Conservation (phyloP, 2,888 invertebrate genomes). For the Polyommatus iphigenia region DNA sequence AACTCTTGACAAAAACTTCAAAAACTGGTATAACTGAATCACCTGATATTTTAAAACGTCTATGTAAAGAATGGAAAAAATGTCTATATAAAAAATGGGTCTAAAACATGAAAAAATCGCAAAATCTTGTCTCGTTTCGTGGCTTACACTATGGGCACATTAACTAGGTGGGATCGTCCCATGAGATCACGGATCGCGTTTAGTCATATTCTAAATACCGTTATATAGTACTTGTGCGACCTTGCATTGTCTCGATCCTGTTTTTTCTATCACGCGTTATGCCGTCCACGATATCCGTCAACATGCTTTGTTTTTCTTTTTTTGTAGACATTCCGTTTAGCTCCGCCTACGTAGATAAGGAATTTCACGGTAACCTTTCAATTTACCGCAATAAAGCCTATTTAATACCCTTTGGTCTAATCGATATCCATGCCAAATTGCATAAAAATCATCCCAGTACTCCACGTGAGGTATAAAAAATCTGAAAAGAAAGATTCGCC, state of each 20-base stretch:
- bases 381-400: background rate
- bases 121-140: background rate
- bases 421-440: background rate
- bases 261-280: slow-evolving; percentile 20
- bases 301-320: slow-evolving; percentile 11
- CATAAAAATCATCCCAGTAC: background rate
- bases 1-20: too few species aligned
- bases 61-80: background rate
- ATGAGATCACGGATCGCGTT: background rate
- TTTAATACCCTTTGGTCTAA: background rate
- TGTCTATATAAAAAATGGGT: background rate
- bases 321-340: background rate
- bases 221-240: slow-evolving; percentile 1
- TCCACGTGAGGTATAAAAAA: too few species aligned
- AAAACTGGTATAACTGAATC: too few species aligned
- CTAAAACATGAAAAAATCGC: background rate
- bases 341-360: background rate
- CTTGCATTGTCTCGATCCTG: slow-evolving; percentile 24
- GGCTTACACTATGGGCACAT: background rate
- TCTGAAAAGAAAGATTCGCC: background rate
- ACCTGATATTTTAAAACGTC: too few species aligned
- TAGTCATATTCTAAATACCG: slow-evolving; percentile 6
- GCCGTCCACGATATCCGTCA: slow-evolving; percentile 11
- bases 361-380: background rate
- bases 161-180: slow-evolving; percentile 1